Base-by-base conservation (phyloP, 2,888 invertebrate species). In the Dynastes grantii region DNA sequence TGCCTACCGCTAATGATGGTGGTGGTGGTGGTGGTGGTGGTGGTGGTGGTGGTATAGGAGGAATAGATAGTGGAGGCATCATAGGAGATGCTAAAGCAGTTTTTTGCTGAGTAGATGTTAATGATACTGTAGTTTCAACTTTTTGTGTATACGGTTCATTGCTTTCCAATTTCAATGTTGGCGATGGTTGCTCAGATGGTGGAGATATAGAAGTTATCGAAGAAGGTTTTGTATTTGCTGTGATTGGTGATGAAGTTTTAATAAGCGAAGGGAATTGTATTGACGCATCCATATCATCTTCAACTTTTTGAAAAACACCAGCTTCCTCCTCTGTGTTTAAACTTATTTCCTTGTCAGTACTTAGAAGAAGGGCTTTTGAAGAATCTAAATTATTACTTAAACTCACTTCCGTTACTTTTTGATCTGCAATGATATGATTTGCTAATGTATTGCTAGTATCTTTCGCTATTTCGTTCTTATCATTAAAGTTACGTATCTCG, bases 11-110 rank as follows among this genome's bases (percentile, higher is more conserved):
- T 32, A 32, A 32, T 4, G 32, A 5, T 32, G 32, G 87, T 6
- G 88, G 89, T 1, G 89, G 90, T 0, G 90, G 87, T 51, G 88
- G 87, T 58, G 87, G 83, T 0, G 86, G n/a, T n/a, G 89, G 90
- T 0, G 32, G 29, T 13, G n/a, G 29, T 27, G 16, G 78, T 16
- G 81, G 76, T 22, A 82, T 76, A 27, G 81, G 79, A 81, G 83
- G 22, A 76, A 80, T 63, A 75, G 79, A 77, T 49, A 32, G 75
- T 68, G 37, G 51, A 27, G 80, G 73, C 88, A 88, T 0, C 51
- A 51, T 0, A 37, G 80, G 79, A 37, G 71, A 64, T 37, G 78
- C 80, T 79, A 79, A 79, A 65, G 79, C 53, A 49, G 29, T 68
- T 68, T 68, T 29, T 22, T 65, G 45, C 16, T 40, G 22, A 4